These are phyloP conservation scores for Teleiodes luculella DNA, from an alignment of 2,888 invertebrate species.

Conservation along the genomic window DNA sequence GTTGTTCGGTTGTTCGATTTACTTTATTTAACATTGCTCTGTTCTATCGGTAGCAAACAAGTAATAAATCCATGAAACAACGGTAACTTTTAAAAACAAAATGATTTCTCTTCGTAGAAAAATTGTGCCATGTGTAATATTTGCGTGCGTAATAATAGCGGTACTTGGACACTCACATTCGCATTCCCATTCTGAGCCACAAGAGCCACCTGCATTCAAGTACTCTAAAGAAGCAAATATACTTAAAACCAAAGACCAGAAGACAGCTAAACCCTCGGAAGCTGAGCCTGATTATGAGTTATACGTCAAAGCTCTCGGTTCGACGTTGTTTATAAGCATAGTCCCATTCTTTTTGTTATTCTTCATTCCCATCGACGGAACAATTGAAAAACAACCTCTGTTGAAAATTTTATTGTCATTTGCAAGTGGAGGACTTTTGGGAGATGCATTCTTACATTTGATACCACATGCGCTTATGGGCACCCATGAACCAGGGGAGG, in stretches of 20 bases:
- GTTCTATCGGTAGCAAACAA: not conserved
- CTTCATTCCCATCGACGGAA: slow-evolving; percentile 94
- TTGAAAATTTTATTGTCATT: slow-evolving; percentile 94
- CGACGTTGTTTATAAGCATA: slow-evolving; percentile 95
- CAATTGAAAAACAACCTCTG: slow-evolving; percentile 88
- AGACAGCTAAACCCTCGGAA: slow-evolving; percentile 30
- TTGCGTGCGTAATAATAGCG: slow-evolving; percentile 35
- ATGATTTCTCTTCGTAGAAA: slow-evolving; percentile 36
- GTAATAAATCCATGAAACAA: not conserved
- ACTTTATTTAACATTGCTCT: not conserved
- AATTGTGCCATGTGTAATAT: slow-evolving; percentile 31
- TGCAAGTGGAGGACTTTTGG: slow-evolving; percentile 96
- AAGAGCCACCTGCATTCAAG: slow-evolving; percentile 87
- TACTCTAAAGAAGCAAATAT: slow-evolving; percentile 85
- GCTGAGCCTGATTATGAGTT: slow-evolving; percentile 62
- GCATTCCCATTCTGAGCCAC: slow-evolving; percentile 72
- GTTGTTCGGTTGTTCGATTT: not conserved
- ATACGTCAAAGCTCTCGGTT: slow-evolving; percentile 91
- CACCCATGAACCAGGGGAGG: slow-evolving; percentile 47
- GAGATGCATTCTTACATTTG: slow-evolving; percentile 98
- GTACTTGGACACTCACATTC: slow-evolving; percentile 66
- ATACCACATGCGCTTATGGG: slow-evolving; percentile 94
- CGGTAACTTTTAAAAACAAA: slow-evolving; percentile 8
- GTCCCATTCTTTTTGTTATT: slow-evolving; percentile 96
- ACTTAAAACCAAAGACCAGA: slow-evolving; percentile 68